Base-by-base conservation (phyloP, 2,797 vertebrate genomes). In the Masticophis lateralis region DNA sequence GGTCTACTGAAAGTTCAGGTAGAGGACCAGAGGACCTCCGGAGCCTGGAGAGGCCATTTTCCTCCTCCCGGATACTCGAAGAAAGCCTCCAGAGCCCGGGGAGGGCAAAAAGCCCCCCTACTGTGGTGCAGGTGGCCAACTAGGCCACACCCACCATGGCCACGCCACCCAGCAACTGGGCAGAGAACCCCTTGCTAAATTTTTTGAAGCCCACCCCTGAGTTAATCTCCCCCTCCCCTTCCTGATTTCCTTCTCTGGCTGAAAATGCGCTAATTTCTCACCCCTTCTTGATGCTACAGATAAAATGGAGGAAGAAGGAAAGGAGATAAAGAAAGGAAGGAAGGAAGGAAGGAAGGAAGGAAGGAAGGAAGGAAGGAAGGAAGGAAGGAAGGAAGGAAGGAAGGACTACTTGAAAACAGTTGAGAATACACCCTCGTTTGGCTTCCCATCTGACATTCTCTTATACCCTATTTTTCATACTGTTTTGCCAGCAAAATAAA, bases 371-470 rank as follows among this genome's bases (percentile, higher is more conserved):
- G 8, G 51, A 51, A 53, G 51, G 51, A 53, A 53, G 8, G 51
- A 53, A 53, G 51, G 51, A 53, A 59, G 57, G 18, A 59, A 59
- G 57, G 18, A 59, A 59, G 57, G 14, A 56, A 88, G 94, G 95
- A 96, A 95, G 0, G 0, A 20, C 95, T 86, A 56, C 94, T 97
- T 87, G 94, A 94, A 25, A 28, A 9, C 69, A 94, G 95, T 87
- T 89, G 63, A 94, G 96, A 96, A 95, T 95, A 96, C 96, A 95
- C 53, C 92, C 94, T 63, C 92, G 93, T 93, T 96, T 91, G 92
- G 92, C 93, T 90, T 88, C 93, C 94, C 95, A 95, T 96, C 95
- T 97, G 97, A 90, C 93, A 37, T 95, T 94, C 94, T 96, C 97
- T 97, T 96, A 94, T 95, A 94, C 92, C 93, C 92, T 11, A 27